A percentile compares a stretch with the other conserved stretches of the same genome.
phyloP scores from a whole-genome alignment of 2,797 vertebrate genomes.

The Chelon auratus region DNA sequence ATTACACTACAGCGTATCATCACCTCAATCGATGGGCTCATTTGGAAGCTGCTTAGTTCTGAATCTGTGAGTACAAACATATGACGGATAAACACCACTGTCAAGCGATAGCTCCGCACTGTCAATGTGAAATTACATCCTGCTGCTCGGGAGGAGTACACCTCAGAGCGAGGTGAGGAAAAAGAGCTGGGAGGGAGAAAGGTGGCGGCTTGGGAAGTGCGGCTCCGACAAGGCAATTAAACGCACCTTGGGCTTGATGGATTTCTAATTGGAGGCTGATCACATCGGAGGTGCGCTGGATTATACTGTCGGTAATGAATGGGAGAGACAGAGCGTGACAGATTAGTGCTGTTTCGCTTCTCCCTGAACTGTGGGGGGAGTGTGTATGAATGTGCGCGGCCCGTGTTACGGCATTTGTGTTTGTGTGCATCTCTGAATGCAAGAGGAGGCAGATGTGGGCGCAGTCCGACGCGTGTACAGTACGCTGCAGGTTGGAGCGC shows the following conservation, averaged over 20 bases:
- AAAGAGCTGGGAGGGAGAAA: slow-evolving; percentile 48
- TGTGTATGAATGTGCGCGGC: slow-evolving; percentile 37
- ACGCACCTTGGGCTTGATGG: slow-evolving; percentile 80
- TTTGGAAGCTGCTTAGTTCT: slow-evolving; percentile 30
- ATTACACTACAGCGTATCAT: slow-evolving; percentile 2
- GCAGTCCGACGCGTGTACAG: neutral
- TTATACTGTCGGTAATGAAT: slow-evolving; percentile 79
- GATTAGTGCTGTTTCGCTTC: slow-evolving; percentile 74
- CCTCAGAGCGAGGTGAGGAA: slow-evolving; percentile 39
- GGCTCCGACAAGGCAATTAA: slow-evolving; percentile 80
- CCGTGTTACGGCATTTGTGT: slow-evolving; percentile 15
- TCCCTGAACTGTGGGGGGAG: slow-evolving; percentile 53
- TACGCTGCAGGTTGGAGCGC: neutral
- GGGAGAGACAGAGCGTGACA: slow-evolving; percentile 74
- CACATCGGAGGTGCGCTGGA: slow-evolving; percentile 80
- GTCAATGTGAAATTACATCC: slow-evolving; percentile 58
- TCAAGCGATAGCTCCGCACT: slow-evolving; percentile 43
- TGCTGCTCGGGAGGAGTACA: slow-evolving; percentile 42
- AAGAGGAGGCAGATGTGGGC: slow-evolving; percentile 8
- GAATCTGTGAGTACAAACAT: slow-evolving; percentile 56
- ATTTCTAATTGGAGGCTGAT: slow-evolving; percentile 84
- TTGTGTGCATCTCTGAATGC: neutral
- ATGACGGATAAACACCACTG: slow-evolving; percentile 62
- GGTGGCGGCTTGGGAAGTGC: slow-evolving; percentile 68
- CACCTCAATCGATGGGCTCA: slow-evolving; percentile 51